Evolutionary conservation across 1,140 invertebrate genomes (phyloP), one percentile per base, ranked within the genome.

Genomic region (Ectropis grisescens): DNA sequence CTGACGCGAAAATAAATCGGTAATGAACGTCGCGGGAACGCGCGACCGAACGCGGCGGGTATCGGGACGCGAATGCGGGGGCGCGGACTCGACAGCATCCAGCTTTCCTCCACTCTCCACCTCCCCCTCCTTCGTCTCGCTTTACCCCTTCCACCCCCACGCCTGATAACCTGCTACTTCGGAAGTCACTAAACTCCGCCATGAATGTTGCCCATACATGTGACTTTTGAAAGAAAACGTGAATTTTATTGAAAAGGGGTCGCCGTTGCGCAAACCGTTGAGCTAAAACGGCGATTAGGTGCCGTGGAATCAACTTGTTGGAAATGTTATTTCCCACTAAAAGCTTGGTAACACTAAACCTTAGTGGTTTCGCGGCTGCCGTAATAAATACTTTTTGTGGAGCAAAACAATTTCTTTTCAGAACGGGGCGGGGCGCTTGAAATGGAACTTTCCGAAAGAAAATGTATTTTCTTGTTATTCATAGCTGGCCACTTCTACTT

Each of bases 151-250:
- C 47, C 53, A 41, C 50, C 59, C 36, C 47, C 53, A 41, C 50
- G 61, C 65, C 65, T 79, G 71, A 79, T 79, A 79, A 79, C 71
- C 70, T 79, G 67, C 69, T 74, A 68, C 74, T 74, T 79, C 65
- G 69, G 74, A 76, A 79, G 74, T 79, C 71, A 70, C 64, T 74
- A 76, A 74, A 76, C 69, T 72, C 70, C 47, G 55, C 47, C 59
- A 69, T 68, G 61, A 70, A 70, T 72, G 70, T 71, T 69, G 67
- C 55, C 58, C 53, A 54, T 57, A 55, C 57, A 64, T 50, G 44
- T 58, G 60, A 59, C 58, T 69, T 57, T 57, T 54, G 58, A 68
- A 65, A 58, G 66, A 70, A 79, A 74, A 74, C 69, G 61, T 62
- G 68, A 75, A 69, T 71, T 75, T 69, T 72, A 71, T 78, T 74